A percentile compares a stretch with the other conserved stretches of the same genome.
Conservation (phyloP, 1,140 invertebrate species). For the Eupeodes corollae region DNA sequence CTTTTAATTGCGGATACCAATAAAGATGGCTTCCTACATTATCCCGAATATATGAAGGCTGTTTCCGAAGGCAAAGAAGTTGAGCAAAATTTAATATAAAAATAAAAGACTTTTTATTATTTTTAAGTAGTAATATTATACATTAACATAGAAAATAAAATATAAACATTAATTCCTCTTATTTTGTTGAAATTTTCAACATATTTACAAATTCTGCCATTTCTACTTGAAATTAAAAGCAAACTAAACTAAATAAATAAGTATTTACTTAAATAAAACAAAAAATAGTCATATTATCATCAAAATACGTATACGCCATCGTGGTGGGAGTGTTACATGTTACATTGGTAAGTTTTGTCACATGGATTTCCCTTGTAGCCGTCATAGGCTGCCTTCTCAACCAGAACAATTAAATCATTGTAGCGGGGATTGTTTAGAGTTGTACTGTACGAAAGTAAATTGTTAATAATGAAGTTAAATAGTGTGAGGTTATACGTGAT, state of each 20-base stretch:
- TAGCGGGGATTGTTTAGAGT: constrained; percentile 25
- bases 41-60: constrained; percentile 55
- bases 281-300: neutral
- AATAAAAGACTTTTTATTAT: no score
- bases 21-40: constrained; percentile 66
- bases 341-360: constrained; percentile 16
- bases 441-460: constrained; percentile 9
- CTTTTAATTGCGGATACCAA: constrained; percentile 63
- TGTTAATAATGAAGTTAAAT: neutral
- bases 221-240: no score
- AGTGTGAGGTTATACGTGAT: neutral
- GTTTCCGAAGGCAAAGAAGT: constrained; percentile 23
- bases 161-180: no score
- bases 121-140: no score
- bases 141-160: no score
- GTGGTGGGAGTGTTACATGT: constrained; percentile 14
- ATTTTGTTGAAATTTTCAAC: no score
- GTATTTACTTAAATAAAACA: constrained; percentile 7
- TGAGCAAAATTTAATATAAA: no score
- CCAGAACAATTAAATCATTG: constrained; percentile 22
- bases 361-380: constrained; percentile 25
- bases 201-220: no score
- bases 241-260: neutral
- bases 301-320: constrained; percentile 12
- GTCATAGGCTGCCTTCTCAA: constrained; percentile 28